phyloP scores from a whole-genome alignment of 2,888 invertebrate genomes.

The Sussaba pulchella region DNA sequence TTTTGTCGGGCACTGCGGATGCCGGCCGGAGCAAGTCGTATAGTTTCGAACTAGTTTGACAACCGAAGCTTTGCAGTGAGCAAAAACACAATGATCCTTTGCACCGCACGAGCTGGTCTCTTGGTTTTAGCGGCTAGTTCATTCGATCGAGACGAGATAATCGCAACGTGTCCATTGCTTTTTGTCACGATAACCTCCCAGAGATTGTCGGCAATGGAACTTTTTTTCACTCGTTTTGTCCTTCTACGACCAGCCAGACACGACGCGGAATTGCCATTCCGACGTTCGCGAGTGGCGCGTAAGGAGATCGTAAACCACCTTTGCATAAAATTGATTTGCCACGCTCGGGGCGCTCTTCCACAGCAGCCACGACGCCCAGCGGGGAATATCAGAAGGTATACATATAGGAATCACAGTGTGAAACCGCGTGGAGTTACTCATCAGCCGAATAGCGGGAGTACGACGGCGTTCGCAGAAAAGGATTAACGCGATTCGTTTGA shows the following conservation, averaged over 20 bases:
- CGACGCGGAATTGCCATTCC: conserved; percentile 66
- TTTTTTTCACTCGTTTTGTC: conserved; percentile 29
- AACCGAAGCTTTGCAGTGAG: too few relatives aligned
- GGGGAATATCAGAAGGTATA: conserved; percentile 32
- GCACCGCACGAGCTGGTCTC: not conserved
- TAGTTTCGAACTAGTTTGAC: too few relatives aligned
- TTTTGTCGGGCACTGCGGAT: too few relatives aligned
- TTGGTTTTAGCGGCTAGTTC: not conserved
- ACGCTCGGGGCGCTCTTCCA: conserved; percentile 61
- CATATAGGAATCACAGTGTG: conserved; percentile 12
- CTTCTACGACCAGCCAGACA: conserved; percentile 27
- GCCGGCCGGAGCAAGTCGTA: too few relatives aligned
- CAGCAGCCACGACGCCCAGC: conserved; percentile 45
- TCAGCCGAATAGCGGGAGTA: conserved; percentile 8
- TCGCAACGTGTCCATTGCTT: conserved; percentile 15
- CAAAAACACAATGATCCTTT: too few relatives aligned
- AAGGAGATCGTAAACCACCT: conserved; percentile 76
- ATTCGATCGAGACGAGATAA: conserved; percentile 6
- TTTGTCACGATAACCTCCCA: conserved; percentile 23
- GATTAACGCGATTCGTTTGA: conserved; percentile 19
- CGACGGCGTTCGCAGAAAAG: not conserved
- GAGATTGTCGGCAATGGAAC: conserved; percentile 24
- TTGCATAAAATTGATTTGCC: conserved; percentile 77
- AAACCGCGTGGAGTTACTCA: conserved; percentile 42
- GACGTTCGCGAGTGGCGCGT: conserved; percentile 67